Conservation (phyloP, 1,140 invertebrate genomes). For the Drosophila auraria region DNA sequence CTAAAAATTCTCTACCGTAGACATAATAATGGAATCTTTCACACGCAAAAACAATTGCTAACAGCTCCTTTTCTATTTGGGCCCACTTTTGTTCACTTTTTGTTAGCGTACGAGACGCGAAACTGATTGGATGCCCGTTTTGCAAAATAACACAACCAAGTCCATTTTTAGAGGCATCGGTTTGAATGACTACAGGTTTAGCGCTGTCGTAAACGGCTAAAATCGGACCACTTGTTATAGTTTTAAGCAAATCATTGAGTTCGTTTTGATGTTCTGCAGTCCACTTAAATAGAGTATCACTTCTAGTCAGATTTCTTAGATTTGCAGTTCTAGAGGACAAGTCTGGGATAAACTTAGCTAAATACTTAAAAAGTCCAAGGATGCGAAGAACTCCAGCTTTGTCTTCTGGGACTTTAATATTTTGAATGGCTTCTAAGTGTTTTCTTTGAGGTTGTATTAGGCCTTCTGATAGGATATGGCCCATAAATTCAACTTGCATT, state of each 20-base stretch:
- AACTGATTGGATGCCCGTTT: constrained; percentile 48
- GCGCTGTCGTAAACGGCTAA: too few species aligned
- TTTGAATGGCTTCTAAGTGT: not conserved
- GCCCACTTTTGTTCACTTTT: constrained; percentile 55
- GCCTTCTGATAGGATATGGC: not conserved
- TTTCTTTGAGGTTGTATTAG: not conserved
- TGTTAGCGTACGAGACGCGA: constrained; percentile 44
- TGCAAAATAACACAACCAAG: not conserved
- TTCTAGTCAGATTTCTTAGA: not conserved
- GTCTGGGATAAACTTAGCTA: not conserved
- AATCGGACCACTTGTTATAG: not conserved
- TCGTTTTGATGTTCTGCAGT: constrained; percentile 1
- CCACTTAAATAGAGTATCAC: not conserved
- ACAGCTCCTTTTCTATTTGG: constrained; percentile 82
- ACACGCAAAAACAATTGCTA: constrained; percentile 58
- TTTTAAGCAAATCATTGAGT: constrained; percentile 2
- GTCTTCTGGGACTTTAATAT: not conserved
- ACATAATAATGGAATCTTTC: constrained; percentile 68
- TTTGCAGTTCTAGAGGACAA: not conserved
- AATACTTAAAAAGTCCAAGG: not conserved
- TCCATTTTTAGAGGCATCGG: constrained; percentile 34
- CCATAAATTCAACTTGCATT: constrained; percentile 8
- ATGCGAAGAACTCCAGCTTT: not conserved
- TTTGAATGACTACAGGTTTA: not conserved
- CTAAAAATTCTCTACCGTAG: constrained; percentile 42